Evolutionary conservation across 2,888 invertebrate genomes (phyloP), one percentile per base, ranked within the genome.

Genomic region (Patella caerulea): DNA sequence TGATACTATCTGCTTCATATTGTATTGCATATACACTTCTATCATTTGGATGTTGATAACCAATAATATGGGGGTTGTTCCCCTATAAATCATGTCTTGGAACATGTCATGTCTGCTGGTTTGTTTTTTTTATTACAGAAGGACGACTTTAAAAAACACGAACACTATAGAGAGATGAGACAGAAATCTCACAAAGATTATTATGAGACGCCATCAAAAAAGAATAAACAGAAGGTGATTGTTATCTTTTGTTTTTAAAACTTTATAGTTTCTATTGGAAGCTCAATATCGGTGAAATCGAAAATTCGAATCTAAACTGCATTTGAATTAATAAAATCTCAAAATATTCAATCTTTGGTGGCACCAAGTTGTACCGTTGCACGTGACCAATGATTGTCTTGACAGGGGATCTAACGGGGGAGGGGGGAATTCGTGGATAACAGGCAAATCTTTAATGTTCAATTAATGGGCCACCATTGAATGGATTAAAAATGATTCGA

Each of bases 151-250:
- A 84, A 86, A 56, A 84, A 85, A 34, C 86, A 86, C 69, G 79
- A 78, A 54, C 84, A 87, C 78, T 76, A 85, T 55, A 82, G 83
- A 80, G 80, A 82, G n/a, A 74, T 88, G 75, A 85, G 88, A 86
- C 83, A 79, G 72, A 85, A 85, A 5, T 83, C 82, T 55, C 84
- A 86, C 11, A 88, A 88, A 74, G 89, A 89, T 59, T 89, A 83
- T 74, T 86, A 84, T 17, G 82, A 83, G 17, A 83, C 84, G 12
- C 86, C 86, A 19, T 78, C 84, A 14, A 24, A 34, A 19, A 29
- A 24, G 14, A 71, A n/a, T 4, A 71, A 71, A 71, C 34, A 15
- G 71, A 45, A 45, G 45, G 45, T 45, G 45, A 45, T 45, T 45
- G 45, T 19, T 19, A 9, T 65, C 12, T 19, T 65, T 65, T 19